These are phyloP conservation scores for Pipra filicauda DNA, from an alignment of 2,113 vertebrate genomes.

Conservation along the genomic window DNA sequence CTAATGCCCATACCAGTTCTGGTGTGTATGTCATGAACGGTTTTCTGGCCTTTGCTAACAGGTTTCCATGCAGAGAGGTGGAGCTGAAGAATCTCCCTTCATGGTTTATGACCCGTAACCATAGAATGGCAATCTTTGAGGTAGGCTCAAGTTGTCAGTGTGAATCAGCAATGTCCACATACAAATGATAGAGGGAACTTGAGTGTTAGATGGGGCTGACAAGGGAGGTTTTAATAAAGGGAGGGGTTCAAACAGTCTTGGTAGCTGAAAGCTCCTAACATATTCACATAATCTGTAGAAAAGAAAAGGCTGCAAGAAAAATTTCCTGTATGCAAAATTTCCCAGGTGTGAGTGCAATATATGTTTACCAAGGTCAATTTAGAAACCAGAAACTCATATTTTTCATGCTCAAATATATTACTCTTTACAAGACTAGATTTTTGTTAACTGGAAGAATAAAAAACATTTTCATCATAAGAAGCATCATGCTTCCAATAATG, in stretches of 20 bases:
- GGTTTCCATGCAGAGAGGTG: neutral
- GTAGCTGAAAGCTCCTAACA: neutral
- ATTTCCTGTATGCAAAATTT: neutral
- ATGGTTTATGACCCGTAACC: accelerated
- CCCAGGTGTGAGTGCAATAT: neutral
- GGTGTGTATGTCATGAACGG: neutral
- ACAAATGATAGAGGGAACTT: neutral
- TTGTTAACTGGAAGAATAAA: neutral
- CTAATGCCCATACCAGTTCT: accelerated
- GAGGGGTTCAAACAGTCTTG: neutral
- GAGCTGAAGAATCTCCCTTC: neutral
- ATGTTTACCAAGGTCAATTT: neutral
- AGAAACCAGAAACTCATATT: neutral
- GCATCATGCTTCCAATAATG: neutral
- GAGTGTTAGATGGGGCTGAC: neutral
- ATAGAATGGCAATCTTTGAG: neutral
- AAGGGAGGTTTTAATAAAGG: neutral
- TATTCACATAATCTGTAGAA: neutral
- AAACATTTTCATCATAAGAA: neutral
- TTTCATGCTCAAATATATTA: neutral
- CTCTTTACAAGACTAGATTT: neutral
- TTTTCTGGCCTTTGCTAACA: neutral
- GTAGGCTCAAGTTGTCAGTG: accelerated
- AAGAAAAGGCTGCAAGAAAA: neutral
- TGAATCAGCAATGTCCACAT: neutral